These are phyloP conservation scores for Plumapathes pennacea DNA, from an alignment of 92 coral and sea anemone genomes.

Conservation along the genomic window DNA sequence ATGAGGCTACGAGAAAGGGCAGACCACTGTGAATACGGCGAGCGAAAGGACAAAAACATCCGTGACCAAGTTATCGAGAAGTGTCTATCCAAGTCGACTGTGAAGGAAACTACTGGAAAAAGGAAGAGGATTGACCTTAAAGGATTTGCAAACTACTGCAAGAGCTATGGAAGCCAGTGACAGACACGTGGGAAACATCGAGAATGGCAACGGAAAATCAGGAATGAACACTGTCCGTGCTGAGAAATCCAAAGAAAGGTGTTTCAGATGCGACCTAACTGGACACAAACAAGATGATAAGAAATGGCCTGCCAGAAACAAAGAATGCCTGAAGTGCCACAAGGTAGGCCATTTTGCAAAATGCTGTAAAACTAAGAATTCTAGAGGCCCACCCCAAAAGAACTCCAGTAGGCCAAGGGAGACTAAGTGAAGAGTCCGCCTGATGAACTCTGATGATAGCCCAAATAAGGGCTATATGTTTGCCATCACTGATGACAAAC, in stretches of 20 bases:
- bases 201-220: background rate
- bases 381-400: background rate
- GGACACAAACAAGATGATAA: slow-evolving; percentile 15
- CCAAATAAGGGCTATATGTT: slow-evolving; percentile 35
- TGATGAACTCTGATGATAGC: slow-evolving; percentile 9
- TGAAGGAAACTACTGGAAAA: slow-evolving; percentile 24
- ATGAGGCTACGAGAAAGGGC: slow-evolving; percentile 53
- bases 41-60: slow-evolving; percentile 30
- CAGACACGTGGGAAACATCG: slow-evolving; percentile 25
- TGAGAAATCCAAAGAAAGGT: background rate
- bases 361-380: slow-evolving; percentile 28
- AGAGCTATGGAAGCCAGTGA: slow-evolving; percentile 57
- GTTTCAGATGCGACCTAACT: slow-evolving; percentile 10
- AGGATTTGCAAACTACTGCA: slow-evolving; percentile 28
- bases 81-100: slow-evolving; percentile 41
- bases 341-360: slow-evolving; percentile 41
- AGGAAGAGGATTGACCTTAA: slow-evolving; percentile 31
- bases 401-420: background rate
- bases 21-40: slow-evolving; percentile 45
- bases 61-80: slow-evolving; percentile 43
- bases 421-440: slow-evolving; percentile 1
- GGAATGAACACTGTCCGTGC: slow-evolving; percentile 5
- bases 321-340: slow-evolving; percentile 26
- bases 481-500: slow-evolving; percentile 23
- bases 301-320: slow-evolving; percentile 30